These are phyloP conservation scores for Pelmatolapia mariae DNA, from an alignment of 2,113 vertebrate genomes.

Conservation along the genomic window DNA sequence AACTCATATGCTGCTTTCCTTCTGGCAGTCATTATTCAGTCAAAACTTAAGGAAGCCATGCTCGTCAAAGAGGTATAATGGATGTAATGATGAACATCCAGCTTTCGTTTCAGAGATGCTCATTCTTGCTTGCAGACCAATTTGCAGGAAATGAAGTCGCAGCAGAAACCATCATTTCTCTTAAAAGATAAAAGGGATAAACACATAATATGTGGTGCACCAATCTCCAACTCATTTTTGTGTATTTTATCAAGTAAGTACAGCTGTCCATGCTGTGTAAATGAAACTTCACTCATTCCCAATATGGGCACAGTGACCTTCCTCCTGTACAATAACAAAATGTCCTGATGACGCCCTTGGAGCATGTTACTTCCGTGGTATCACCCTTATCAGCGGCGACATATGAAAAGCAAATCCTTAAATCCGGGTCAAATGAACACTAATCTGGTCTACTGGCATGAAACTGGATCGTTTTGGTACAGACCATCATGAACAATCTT, in stretches of 20 bases:
- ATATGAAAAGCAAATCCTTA: slow-evolving; percentile 56
- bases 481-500: slow-evolving; percentile 21
- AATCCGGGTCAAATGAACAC: slow-evolving; percentile 58
- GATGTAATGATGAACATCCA: neutral
- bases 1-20: neutral
- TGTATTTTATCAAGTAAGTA: neutral
- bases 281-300: neutral
- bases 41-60: neutral
- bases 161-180: neutral
- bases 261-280: neutral
- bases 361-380: neutral
- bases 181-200: neutral
- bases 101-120: neutral
- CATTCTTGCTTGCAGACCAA: neutral
- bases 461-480: slow-evolving; percentile 1
- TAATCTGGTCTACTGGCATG: slow-evolving; percentile 51
- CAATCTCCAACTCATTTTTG: neutral
- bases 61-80: neutral
- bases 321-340: neutral
- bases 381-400: slow-evolving; percentile 8
- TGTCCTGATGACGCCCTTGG: neutral
- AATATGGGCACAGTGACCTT: neutral
- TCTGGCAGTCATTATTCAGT: neutral
- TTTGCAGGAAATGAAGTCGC: neutral
- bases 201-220: neutral